Base-by-base conservation (phyloP, 2,113 vertebrate species). In the Eulemur rufifrons region DNA sequence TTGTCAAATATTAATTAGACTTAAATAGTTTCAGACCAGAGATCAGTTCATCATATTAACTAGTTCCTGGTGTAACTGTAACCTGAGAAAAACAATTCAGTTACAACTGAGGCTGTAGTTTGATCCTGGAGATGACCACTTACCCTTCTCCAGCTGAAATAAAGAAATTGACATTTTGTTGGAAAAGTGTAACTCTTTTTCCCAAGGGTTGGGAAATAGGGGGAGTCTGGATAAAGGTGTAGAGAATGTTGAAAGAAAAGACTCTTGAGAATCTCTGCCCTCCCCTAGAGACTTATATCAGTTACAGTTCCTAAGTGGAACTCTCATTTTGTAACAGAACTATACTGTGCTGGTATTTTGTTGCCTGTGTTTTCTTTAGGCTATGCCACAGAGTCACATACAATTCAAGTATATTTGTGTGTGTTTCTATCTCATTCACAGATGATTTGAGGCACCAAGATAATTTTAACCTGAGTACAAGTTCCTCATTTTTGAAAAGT, bases 341-440 rank as follows among this genome's bases (percentile, higher is more conserved):
- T 78, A 14, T 89, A 37, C 34, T 77, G 1, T 78, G 14, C 81
- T 92, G 50, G 25, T 77, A 86, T 73, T 76, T 89, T 4, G 86
- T 34, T 86, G 61, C 45, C 59, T 89, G 0, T 52, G 23, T 78
- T 78, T 34, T 59, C 74, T 92, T 87, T 77, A 86, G 17, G 61
- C 66, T 86, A 54, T 64, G 45, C 45, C 50, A 45, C 45, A 83
- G 39, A 69, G 59, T 81, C 89, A 47, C 10, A 12, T 61, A 68
- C n/a, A 63, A 21, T 84, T 94, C 50, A 73, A 18, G 7, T 83
- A 66, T 25, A 50, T 90, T 64, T 87, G 59, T 84, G 42, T 32
- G n/a, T 93, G 42, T 21, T 86, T 77, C 39, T 92, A 3, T 94
- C 25, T 92, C 73, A n/a, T 83, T 96, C 34, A 86, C 39, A 95